Conservation (phyloP, 2,113 vertebrate species). For the Tursiops truncatus region DNA sequence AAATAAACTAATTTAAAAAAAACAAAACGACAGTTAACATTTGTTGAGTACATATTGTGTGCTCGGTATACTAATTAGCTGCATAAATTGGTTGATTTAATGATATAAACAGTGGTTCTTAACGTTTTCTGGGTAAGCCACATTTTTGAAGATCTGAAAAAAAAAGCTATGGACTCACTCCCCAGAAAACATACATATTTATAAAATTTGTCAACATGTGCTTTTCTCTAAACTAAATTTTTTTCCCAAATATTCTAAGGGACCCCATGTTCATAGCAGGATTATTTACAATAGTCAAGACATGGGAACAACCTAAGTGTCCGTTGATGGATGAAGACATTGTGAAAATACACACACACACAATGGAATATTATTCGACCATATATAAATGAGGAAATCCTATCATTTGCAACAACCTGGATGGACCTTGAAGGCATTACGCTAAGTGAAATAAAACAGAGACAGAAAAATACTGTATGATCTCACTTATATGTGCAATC, state of each 20-base stretch:
- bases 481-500: neutral
- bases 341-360: neutral
- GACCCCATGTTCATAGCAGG: neutral
- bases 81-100: conserved; percentile 17
- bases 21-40: neutral
- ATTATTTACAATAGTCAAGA: neutral
- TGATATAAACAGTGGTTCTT: neutral
- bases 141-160: neutral
- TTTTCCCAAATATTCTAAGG: neutral
- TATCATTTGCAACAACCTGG: neutral
- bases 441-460: neutral
- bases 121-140: conserved; percentile 15
- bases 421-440: neutral
- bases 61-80: neutral
- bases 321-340: neutral
- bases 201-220: conserved; percentile 15
- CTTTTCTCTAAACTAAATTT: conserved; percentile 29
- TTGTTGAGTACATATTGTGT: neutral
- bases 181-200: neutral
- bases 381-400: neutral
- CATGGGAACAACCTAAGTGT: neutral
- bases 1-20: no score
- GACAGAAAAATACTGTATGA: neutral
- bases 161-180: neutral
- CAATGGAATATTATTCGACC: neutral